phyloP scores from a whole-genome alignment of 2,113 vertebrate genomes.

The Brachirus orientalis region DNA sequence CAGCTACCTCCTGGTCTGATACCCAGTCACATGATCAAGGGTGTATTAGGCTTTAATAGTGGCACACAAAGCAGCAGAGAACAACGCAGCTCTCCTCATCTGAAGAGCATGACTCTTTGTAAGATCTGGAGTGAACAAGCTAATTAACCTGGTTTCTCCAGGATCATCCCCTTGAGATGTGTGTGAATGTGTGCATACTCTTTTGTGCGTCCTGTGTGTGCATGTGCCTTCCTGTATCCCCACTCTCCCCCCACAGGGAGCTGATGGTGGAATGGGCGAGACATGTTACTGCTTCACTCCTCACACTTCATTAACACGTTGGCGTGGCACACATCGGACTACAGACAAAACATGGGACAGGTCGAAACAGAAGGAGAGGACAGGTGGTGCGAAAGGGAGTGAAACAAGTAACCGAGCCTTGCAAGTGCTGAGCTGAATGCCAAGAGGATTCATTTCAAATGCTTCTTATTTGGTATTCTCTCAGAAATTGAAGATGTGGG shows the following conservation, averaged over 20 bases:
- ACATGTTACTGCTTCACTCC: constrained; percentile 64
- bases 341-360: constrained; percentile 57
- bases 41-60: constrained; percentile 69
- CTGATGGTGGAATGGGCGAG: constrained; percentile 65
- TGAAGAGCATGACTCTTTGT: constrained; percentile 66
- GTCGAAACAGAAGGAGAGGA: neutral
- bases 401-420: constrained; percentile 49
- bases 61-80: constrained; percentile 61
- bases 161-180: constrained; percentile 82
- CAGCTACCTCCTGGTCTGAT: constrained; percentile 54
- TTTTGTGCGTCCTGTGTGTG: neutral
- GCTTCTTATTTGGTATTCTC: constrained; percentile 71
- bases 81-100: constrained; percentile 70
- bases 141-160: constrained; percentile 89
- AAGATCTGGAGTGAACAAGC: constrained; percentile 81
- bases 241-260: constrained; percentile 50
- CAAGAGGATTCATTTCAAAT: constrained; percentile 50
- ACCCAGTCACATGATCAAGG: constrained; percentile 59
- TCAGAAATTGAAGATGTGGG: constrained; percentile 66
- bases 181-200: neutral
- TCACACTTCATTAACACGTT: constrained; percentile 77
- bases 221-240: constrained; percentile 38
- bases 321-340: constrained; percentile 57
- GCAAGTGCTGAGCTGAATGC: constrained; percentile 22
- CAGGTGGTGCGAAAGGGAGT: constrained; percentile 22